phyloP scores from a whole-genome alignment of 2,888 invertebrate species.

The Subacronicta megacephala region DNA sequence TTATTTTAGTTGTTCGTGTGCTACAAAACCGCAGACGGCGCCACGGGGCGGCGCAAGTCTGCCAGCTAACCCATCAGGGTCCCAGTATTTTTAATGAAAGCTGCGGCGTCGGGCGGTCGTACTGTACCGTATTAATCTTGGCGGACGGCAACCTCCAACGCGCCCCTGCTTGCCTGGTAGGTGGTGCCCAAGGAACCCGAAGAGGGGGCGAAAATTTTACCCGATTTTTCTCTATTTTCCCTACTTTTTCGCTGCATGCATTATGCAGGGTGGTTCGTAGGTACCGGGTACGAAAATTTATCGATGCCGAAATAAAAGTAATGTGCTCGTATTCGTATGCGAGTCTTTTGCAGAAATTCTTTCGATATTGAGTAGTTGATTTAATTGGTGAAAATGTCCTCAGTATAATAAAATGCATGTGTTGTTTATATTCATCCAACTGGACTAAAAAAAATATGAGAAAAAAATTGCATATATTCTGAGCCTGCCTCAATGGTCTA shows the following conservation, averaged over 20 bases:
- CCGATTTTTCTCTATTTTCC: constrained; percentile 80
- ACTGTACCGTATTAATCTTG: constrained; percentile 87
- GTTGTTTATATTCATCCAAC: too few relatives aligned
- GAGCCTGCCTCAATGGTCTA: too few relatives aligned
- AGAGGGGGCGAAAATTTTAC: constrained; percentile 75
- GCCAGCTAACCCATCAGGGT: constrained; percentile 72
- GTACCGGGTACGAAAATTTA: constrained; percentile 76
- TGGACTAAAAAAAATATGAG: too few relatives aligned
- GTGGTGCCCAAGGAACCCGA: constrained; percentile 79
- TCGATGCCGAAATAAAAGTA: constrained; percentile 81
- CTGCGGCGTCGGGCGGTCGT: constrained; percentile 84
- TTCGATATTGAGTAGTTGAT: constrained; percentile 29
- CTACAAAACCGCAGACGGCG: constrained; percentile 61
- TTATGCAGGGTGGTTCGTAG: constrained; percentile 82
- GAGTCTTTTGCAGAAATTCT: constrained; percentile 41
- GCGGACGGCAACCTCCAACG: constrained; percentile 77
- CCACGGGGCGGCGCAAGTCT: constrained; percentile 55
- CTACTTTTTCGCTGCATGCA: constrained; percentile 80
- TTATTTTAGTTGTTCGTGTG: constrained; percentile 49
- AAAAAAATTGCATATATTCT: too few relatives aligned
- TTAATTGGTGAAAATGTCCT: constrained; percentile 45
- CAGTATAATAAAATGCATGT: too few relatives aligned
- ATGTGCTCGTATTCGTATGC: constrained; percentile 63
- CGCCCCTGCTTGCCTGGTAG: constrained; percentile 83
- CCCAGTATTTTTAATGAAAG: constrained; percentile 86